These are phyloP conservation scores for Choreutis nemorana DNA, from an alignment of 2,888 invertebrate species.

Conservation along the genomic window DNA sequence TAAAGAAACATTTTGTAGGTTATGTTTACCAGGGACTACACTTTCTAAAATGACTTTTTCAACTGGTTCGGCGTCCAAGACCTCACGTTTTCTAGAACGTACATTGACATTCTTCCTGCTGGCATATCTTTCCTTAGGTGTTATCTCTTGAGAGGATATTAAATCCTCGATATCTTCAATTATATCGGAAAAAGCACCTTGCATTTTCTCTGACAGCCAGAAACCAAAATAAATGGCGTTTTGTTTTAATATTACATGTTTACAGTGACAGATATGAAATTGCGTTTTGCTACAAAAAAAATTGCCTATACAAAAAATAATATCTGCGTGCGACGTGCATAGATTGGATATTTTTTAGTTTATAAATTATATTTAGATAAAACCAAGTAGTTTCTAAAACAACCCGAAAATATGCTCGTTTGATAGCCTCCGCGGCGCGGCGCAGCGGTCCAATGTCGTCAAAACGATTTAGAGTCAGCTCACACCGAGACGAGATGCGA, in stretches of 20 bases:
- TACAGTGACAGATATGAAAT: background rate
- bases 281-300: no score
- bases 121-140: conserved; percentile 79
- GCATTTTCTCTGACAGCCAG: conserved; percentile 49
- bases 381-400: no score
- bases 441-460: no score
- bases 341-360: no score
- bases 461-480: no score
- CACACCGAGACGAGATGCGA: no score
- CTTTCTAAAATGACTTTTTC: conserved; percentile 64
- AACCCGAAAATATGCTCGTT: no score
- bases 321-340: no score
- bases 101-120: conserved; percentile 75
- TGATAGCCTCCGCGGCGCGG: no score
- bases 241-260: background rate
- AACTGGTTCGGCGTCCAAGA: conserved; percentile 26
- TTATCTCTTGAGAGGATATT: conserved; percentile 80
- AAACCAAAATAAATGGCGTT: background rate
- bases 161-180: conserved; percentile 88
- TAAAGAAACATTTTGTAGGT: no score
- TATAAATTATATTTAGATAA: no score
- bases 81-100: conserved; percentile 64
- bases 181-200: conserved; percentile 70
- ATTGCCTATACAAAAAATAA: no score
- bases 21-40: conserved; percentile 66